Percentiles rank a stretch among this genome's conserved stretches.
Conservation (phyloP, 2,113 vertebrate species). For the Paratilapia polleni region DNA sequence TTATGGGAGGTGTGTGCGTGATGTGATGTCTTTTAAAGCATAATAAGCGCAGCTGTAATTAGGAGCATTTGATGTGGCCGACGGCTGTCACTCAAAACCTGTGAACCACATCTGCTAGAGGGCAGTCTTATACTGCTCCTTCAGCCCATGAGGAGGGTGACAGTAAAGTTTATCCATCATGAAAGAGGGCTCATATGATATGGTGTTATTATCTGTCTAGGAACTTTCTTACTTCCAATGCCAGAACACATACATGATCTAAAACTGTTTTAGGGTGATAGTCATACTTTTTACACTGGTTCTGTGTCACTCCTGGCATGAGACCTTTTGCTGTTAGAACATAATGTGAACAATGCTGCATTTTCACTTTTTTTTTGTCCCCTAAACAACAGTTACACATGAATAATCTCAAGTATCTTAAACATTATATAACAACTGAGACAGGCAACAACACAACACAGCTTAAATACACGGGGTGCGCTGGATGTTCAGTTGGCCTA, state of each 20-base stretch:
- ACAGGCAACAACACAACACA: neutral
- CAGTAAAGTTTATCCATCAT: constrained; percentile 19
- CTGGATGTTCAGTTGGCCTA: constrained; percentile 24
- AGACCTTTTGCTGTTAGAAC: neutral
- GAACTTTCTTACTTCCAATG: neutral
- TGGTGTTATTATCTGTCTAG: neutral
- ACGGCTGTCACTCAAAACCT: constrained; percentile 55
- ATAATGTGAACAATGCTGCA: neutral
- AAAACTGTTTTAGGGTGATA: neutral
- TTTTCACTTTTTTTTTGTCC: neutral
- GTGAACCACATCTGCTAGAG: constrained; percentile 35
- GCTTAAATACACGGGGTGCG: constrained; percentile 17
- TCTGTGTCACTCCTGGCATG: neutral
- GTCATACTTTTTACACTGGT: neutral
- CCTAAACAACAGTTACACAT: neutral
- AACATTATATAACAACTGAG: neutral
- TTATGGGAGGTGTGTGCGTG: constrained; percentile 64
- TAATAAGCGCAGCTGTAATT: constrained; percentile 62
- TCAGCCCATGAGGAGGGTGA: neutral
- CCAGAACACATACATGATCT: neutral
- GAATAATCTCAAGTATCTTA: neutral
- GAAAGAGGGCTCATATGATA: constrained; percentile 1
- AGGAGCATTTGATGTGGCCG: constrained; percentile 55
- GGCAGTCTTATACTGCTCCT: constrained; percentile 21
- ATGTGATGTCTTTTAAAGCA: constrained; percentile 61